Percentiles rank a stretch among this genome's conserved stretches.
Conservation (phyloP, 2,888 invertebrate genomes). For the Agrypnus murinus region DNA sequence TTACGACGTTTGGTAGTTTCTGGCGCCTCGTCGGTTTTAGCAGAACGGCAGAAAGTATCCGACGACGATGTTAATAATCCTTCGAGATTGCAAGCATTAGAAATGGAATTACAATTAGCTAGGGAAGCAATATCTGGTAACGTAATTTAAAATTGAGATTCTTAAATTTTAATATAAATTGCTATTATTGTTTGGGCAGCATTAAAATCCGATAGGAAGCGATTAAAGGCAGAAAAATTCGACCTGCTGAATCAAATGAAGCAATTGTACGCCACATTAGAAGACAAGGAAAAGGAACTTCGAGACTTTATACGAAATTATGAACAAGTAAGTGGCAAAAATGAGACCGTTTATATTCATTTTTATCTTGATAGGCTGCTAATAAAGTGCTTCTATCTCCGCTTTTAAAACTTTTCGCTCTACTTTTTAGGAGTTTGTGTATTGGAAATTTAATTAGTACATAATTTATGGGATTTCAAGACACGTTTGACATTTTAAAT, state of each 20-base stretch:
- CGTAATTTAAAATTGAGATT: conserved; percentile 56
- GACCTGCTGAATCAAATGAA: conserved; percentile 96
- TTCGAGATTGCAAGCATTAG: conserved; percentile 70
- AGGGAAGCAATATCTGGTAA: conserved; percentile 81
- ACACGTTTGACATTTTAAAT: background rate
- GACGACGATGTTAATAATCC: conserved; percentile 70
- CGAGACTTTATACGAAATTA: conserved; percentile 96
- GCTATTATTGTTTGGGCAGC: conserved; percentile 70
- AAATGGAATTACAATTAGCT: conserved; percentile 83
- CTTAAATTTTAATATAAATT: conserved; percentile 1
- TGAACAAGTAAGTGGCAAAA: conserved; percentile 81
- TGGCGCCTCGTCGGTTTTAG: conserved; percentile 77
- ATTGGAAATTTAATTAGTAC: conserved; percentile 17
- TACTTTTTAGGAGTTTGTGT: conserved; percentile 1
- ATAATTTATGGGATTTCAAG: conserved; percentile 13
- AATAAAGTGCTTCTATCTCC: background rate
- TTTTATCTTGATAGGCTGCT: background rate
- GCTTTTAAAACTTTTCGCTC: conserved; percentile 5
- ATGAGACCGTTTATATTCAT: conserved; percentile 19
- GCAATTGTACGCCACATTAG: conserved; percentile 93
- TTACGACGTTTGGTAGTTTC: conserved; percentile 80
- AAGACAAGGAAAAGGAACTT: conserved; percentile 95
- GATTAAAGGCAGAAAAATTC: conserved; percentile 94
- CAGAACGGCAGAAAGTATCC: conserved; percentile 69
- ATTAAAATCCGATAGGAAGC: conserved; percentile 91